These are phyloP conservation scores for Epinephelus lanceolatus DNA, from an alignment of 2,113 vertebrate genomes.

Conservation along the genomic window DNA sequence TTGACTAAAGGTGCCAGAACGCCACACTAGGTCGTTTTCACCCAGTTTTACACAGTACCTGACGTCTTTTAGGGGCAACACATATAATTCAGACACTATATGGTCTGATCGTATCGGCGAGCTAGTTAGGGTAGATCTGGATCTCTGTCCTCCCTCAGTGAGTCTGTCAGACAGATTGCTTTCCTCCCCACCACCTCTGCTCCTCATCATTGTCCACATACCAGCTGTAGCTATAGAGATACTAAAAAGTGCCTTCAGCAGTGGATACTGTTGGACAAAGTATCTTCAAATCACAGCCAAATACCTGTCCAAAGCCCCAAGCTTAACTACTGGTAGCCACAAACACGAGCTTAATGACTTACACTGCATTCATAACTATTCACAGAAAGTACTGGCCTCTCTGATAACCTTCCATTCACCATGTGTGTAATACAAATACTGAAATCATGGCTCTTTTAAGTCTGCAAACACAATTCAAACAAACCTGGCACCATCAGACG, in stretches of 20 bases:
- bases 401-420: slow-evolving; percentile 5
- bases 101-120: slow-evolving; percentile 32
- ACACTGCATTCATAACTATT: slow-evolving; percentile 12
- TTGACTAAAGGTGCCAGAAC: slow-evolving; percentile 10
- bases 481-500: slow-evolving; percentile 40
- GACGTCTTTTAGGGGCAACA: slow-evolving; percentile 21
- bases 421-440: slow-evolving; percentile 16
- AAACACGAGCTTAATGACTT: slow-evolving; percentile 19
- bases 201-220: slow-evolving; percentile 12
- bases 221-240: slow-evolving; percentile 17
- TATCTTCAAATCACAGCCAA: slow-evolving; percentile 23
- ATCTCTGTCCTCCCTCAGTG: slow-evolving; percentile 34
- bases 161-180: slow-evolving; percentile 40
- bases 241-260: slow-evolving; percentile 10
- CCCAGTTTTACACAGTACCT: slow-evolving; percentile 36
- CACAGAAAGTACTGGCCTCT: background rate
- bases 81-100: slow-evolving; percentile 19
- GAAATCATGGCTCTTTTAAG: slow-evolving; percentile 33
- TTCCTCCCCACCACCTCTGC: slow-evolving; percentile 27
- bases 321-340: background rate
- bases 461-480: slow-evolving; percentile 50
- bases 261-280: slow-evolving; percentile 18
- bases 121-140: slow-evolving; percentile 41
- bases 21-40: slow-evolving; percentile 28
- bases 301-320: slow-evolving; percentile 9